phyloP scores from a whole-genome alignment of 37 sponge, comb jelly and placozoan genomes.

The Diacarnus erythraeanus region DNA sequence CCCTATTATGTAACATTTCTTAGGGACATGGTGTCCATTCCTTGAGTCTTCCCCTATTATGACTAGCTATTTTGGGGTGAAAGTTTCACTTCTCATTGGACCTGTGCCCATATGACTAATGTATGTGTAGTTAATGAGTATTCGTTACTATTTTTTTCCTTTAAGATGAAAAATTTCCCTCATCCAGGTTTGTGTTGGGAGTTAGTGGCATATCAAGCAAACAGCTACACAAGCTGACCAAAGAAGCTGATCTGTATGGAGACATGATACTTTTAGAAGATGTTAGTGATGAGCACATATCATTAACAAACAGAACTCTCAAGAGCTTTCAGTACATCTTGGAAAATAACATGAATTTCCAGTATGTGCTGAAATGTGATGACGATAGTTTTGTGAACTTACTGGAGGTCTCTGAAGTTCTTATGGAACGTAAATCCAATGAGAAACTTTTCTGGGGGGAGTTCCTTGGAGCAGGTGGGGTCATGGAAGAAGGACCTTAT shows the following conservation, averaged over 20 bases:
- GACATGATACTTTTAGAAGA: slow-evolving; percentile 47
- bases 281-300: slow-evolving; percentile 29
- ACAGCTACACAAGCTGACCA: neutral
- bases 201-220: neutral
- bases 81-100: no score
- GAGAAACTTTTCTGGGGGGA: slow-evolving; percentile 59
- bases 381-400: slow-evolving; percentile 55
- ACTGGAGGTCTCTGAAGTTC: neutral
- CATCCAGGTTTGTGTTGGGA: slow-evolving; percentile 54
- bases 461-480: slow-evolving; percentile 10
- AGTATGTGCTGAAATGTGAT: slow-evolving; percentile 62
- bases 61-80: no score
- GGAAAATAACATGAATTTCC: neutral
- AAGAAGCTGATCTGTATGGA: slow-evolving; percentile 4
- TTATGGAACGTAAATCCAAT: neutral
- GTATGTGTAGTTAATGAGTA: no score
- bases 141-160: no score
- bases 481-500: slow-evolving; percentile 16
- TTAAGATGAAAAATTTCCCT: neutral
- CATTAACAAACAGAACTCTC: slow-evolving; percentile 32
- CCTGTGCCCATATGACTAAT: no score
- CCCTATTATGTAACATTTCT: no score
- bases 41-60: no score
- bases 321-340: slow-evolving; percentile 4
- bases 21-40: no score